These are phyloP conservation scores for Enoplosus armatus DNA, from an alignment of 2,797 vertebrate species.

Conservation along the genomic window DNA sequence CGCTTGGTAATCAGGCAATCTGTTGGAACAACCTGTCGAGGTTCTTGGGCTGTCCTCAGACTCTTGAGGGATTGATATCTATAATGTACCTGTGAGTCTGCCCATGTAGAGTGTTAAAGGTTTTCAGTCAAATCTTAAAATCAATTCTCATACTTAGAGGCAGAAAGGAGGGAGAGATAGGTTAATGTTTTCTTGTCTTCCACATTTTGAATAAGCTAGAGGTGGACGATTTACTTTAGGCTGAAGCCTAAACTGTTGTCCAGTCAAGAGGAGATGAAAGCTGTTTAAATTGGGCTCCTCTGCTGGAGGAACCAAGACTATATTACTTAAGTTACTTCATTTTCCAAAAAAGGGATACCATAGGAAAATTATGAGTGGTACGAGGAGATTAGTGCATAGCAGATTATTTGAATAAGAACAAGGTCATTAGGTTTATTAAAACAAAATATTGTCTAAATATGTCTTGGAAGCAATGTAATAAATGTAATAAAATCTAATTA, in stretches of 20 bases:
- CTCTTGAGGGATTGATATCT: conserved; percentile 14
- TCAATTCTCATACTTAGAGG: conserved; percentile 7
- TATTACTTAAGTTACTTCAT: neutral
- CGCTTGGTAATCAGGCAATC: conserved; percentile 15
- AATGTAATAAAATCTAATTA: neutral
- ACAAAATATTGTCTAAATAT: neutral
- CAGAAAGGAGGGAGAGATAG: neutral
- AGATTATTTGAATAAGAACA: neutral
- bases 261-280: too few relatives aligned
- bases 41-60: neutral
- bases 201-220: neutral
- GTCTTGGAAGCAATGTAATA: neutral
- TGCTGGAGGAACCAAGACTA: neutral
- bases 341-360: too few relatives aligned
- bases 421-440: neutral
- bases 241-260: neutral
- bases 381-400: too few relatives aligned
- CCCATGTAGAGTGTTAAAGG: conserved; percentile 18
- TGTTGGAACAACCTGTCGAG: conserved; percentile 7
- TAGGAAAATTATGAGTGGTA: too few relatives aligned
- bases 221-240: neutral
- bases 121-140: conserved; percentile 27
- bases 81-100: conserved; percentile 12
- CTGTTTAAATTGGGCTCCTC: too few relatives aligned
- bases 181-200: neutral